Evolutionary conservation across 2,797 vertebrate genomes (phyloP).

Genomic region (Emydoidea blandingii): DNA sequence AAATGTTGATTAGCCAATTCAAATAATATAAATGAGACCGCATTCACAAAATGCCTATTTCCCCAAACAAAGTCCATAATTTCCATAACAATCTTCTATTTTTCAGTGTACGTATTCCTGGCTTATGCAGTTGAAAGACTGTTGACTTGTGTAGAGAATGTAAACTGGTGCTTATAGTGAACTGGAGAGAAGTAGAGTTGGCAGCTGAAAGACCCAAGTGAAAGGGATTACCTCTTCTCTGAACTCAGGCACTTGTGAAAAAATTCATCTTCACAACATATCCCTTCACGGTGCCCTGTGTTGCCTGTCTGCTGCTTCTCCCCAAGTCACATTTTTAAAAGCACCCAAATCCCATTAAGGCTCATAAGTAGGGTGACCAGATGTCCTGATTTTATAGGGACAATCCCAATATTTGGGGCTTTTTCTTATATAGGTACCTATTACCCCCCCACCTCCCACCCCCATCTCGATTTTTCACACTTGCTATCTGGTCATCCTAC

Average conservation of each 20-base stretch:
- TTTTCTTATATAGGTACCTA: too few species aligned
- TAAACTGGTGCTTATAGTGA: background rate
- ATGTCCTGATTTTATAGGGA: too few species aligned
- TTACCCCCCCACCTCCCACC: too few species aligned
- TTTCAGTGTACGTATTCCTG: background rate
- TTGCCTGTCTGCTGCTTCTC: background rate
- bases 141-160: background rate
- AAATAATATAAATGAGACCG: background rate
- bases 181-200: background rate
- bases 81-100: background rate
- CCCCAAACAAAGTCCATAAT: background rate
- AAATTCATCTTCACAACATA: too few species aligned
- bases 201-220: background rate
- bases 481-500: too few species aligned
- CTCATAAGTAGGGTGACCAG: too few species aligned
- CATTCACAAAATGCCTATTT: background rate
- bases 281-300: background rate
- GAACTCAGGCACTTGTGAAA: background rate
- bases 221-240: background rate
- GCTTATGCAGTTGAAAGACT: background rate
- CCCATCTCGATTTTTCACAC: too few species aligned
- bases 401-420: too few species aligned
- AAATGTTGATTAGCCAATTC: background rate
- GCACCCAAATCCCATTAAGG: background rate
- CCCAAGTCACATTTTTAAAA: background rate